Base-by-base conservation (phyloP, 2,888 invertebrate genomes). In the Lasioglossum oenotherae region DNA sequence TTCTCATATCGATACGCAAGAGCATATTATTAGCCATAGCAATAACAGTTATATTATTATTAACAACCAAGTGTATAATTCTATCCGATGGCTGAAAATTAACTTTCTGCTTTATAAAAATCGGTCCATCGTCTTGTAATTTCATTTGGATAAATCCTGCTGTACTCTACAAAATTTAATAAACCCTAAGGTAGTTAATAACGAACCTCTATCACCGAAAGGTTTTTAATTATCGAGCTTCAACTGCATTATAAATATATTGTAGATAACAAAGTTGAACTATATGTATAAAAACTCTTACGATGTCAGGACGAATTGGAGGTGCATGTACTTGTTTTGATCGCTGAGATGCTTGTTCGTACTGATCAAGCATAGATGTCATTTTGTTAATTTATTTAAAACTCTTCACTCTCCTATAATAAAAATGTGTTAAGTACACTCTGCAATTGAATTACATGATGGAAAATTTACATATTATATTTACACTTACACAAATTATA, bases 291-390 rank as follows among this genome's bases (percentile, higher is more conserved):
- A 38, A 67, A 57, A 78, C 74, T 81, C 93, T 93, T 94, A 96
- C 96, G 93, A 96, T 96, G 93, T 96, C 96, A 72, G 96, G 95
- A 73, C 95, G 93, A 88, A 95, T 93, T 6, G 93, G 94, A 74
- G 93, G 95, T 79, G 94, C 93, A 60, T 93, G 93, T 74, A 92
- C 85, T 87, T 93, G 94, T 78, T 95, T 96, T 1, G 95, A 95
- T 88, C 95, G 95, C 92, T 97, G 97, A 27, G 97, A 97, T n/a
- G 97, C 97, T 95, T 97, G 97, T 94, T 98, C 98, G 94, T 97
- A 97, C 95, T 98, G 98, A 95, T 98, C 98, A 89, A 98, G 97
- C 94, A 98, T 97, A 38, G 98, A 98, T 92, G 98, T 97, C 98
- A 98, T 98, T 80, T 82, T 93, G 72, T 44, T 60, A 60, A 73